These are phyloP conservation scores for Eulemur mongoz DNA, from an alignment of 2,797 vertebrate genomes.

Conservation along the genomic window DNA sequence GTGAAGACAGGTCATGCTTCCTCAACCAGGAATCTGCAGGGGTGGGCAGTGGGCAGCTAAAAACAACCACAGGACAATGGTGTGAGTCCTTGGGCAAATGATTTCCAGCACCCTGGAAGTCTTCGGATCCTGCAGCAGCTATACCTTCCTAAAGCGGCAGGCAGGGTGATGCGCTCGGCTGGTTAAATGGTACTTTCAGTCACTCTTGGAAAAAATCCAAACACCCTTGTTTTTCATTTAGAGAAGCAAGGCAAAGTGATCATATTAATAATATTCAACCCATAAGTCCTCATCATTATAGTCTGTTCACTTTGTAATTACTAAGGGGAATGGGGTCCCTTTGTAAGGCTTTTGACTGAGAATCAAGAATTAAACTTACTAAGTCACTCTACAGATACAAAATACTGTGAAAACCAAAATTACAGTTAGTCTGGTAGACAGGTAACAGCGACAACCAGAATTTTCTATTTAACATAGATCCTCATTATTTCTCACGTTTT, in stretches of 20 bases:
- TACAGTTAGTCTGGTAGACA: neutral
- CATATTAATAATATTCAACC: neutral
- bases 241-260: neutral
- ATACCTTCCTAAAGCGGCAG: neutral
- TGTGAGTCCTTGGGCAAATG: neutral
- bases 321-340: neutral
- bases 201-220: neutral
- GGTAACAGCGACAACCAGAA: neutral
- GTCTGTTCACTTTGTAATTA: neutral
- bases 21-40: constrained; percentile 37
- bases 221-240: neutral
- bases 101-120: neutral
- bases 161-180: neutral
- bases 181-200: neutral
- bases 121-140: neutral
- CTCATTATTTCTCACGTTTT: neutral
- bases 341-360: neutral
- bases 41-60: constrained; percentile 42
- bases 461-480: neutral
- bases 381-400: neutral
- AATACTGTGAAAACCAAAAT: neutral
- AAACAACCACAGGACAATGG: neutral
- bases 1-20: constrained; percentile 23
- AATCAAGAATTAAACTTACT: neutral
- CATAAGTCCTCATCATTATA: neutral